A percentile compares a stretch with the other conserved stretches of the same genome.
Conservation (phyloP, 2,888 invertebrate genomes). For the Ornithoptera priamus region DNA sequence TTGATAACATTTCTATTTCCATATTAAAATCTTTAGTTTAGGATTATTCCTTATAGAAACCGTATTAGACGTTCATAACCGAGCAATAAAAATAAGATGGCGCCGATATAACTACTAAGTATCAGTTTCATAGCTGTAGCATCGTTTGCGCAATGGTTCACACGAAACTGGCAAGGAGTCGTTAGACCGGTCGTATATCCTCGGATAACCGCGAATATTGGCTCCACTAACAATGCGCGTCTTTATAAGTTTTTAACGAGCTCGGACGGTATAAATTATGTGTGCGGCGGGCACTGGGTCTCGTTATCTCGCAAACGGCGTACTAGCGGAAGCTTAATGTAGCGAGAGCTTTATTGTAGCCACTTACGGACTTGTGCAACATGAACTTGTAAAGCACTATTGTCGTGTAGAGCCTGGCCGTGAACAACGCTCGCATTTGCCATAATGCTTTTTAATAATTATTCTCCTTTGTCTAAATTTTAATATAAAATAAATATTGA, state of each 20-base stretch:
- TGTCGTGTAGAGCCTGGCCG: slow-evolving; percentile 15
- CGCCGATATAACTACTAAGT: slow-evolving; percentile 32
- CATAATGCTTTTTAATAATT: not conserved
- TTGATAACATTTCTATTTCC: no score
- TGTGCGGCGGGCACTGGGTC: slow-evolving; percentile 74
- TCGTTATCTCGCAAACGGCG: slow-evolving; percentile 79
- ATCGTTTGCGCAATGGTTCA: slow-evolving; percentile 57
- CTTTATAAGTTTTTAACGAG: slow-evolving; percentile 81
- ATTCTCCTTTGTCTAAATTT: not conserved
- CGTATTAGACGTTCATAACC: slow-evolving; percentile 4
- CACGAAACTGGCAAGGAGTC: slow-evolving; percentile 52
- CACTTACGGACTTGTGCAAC: slow-evolving; percentile 61
- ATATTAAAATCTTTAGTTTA: not conserved
- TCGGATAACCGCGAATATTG: slow-evolving; percentile 75
- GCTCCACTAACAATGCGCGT: slow-evolving; percentile 79
- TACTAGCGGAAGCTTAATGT: slow-evolving; percentile 78
- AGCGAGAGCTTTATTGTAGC: slow-evolving; percentile 78
- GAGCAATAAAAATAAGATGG: slow-evolving; percentile 22
- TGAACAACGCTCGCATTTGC: not conserved
- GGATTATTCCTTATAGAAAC: slow-evolving; percentile 4
- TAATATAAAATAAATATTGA: no score
- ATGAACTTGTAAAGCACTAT: slow-evolving; percentile 37
- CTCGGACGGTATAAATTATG: slow-evolving; percentile 79
- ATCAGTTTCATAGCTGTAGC: slow-evolving; percentile 41
- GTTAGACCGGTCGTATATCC: slow-evolving; percentile 72